Evolutionary conservation across 2,888 invertebrate genomes (phyloP), one percentile per base, ranked within the genome.

Genomic region (Macrostomum cliftonense): DNA sequence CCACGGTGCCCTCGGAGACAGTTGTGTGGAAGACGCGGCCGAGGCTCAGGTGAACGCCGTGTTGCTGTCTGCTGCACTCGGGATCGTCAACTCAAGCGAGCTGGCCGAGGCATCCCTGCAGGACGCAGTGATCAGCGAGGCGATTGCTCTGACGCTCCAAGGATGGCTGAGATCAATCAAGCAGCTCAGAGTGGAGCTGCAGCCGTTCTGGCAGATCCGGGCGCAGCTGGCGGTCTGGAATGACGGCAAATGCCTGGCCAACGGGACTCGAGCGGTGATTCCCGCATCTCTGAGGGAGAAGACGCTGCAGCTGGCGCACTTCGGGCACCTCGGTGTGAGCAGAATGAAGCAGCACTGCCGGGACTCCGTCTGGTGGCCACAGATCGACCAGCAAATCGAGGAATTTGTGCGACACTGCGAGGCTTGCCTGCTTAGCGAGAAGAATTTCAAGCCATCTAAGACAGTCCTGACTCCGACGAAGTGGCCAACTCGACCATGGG

Each of bases 311-410:
- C 17, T 46, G 16, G 47, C 47, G 16, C 47, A 46, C 38, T 28
- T 16, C 39, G 20, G 46, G 28, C 47, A 46, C 44, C 47, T 20
- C n/a, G 47, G 47, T 5, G 16, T 46, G 16, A 44, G 39, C 28
- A 36, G 46, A 17, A 46, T 44, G 36, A 14, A 46, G 45, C 39
- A 45, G 45, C 39, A 45, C 39, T 44, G 39, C 19, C 36, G 46
- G 44, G 44, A 46, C 17, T 11, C 28, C 21, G 39, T 28, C 39
- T 46, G 47, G 47, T 46, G 47, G 46, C 47, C 47, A 12, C 42
- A 21, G n/a, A 46, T 46, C 42, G 47, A 46, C 17, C 39, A 36
- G 16, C 37, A 37, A 44, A 17, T 46, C 12, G n/a, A 36, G 44
- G 17, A 43, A 11, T 46, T 16, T 19, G 38, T 46, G 44, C 39